These are phyloP conservation scores for Beroe forskalii DNA, from an alignment of 37 sponge, comb jelly and placozoan genomes.

Conservation along the genomic window DNA sequence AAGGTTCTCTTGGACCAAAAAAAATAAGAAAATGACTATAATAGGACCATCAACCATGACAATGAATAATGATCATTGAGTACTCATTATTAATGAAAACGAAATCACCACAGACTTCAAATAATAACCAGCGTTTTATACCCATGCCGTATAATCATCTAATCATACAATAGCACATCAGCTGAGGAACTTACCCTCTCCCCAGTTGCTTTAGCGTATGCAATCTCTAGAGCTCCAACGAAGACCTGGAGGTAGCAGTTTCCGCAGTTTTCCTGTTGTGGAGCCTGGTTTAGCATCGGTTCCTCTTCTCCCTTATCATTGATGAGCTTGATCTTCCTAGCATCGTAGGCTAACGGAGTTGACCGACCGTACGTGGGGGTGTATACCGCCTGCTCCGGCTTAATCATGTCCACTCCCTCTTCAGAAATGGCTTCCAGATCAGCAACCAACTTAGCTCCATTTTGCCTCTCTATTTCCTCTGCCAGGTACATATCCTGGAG, in stretches of 20 bases:
- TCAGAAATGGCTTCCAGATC: not conserved
- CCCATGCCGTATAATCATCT: too few species aligned
- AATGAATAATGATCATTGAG: too few species aligned
- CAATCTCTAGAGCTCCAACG: conserved; percentile 1
- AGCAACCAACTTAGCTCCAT: not conserved
- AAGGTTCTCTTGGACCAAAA: too few species aligned
- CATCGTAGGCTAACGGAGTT: not conserved
- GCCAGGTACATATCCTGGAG: not conserved
- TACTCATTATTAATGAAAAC: too few species aligned
- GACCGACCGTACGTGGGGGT: not conserved
- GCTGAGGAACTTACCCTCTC: not conserved
- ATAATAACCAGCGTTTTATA: too few species aligned
- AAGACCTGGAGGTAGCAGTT: conserved; percentile 60
- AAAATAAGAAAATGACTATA: too few species aligned
- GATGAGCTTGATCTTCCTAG: not conserved
- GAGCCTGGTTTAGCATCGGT: not conserved
- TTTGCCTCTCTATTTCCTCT: not conserved
- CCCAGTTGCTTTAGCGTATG: conserved; percentile 14
- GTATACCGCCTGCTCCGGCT: not conserved
- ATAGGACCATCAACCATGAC: too few species aligned
- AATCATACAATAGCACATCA: too few species aligned
- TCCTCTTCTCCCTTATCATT: not conserved
- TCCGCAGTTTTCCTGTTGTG: conserved; percentile 19
- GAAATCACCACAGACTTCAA: too few species aligned
- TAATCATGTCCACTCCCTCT: not conserved